These are phyloP conservation scores for Nannoperca australis DNA, from an alignment of 2,797 vertebrate species.

Conservation along the genomic window DNA sequence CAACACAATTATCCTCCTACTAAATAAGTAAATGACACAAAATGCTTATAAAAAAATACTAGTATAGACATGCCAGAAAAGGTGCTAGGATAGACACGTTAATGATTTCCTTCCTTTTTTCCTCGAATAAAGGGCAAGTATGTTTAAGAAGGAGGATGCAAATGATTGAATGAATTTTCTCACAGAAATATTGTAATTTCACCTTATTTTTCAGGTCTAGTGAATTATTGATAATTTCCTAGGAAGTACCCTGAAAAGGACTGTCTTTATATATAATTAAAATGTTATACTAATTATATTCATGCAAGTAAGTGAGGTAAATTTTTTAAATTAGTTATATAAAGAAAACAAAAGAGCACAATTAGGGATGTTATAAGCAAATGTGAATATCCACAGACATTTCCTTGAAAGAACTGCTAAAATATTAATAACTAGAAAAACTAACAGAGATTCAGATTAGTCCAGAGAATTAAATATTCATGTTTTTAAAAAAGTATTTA, in stretches of 20 bases:
- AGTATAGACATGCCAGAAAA: not conserved
- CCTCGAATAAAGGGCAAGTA: not conserved
- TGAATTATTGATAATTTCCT: not conserved
- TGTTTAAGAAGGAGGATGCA: not conserved
- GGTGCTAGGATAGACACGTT: not conserved
- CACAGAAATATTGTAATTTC: not conserved
- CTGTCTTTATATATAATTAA: not conserved
- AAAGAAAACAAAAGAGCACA: not conserved
- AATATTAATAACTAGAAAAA: not conserved
- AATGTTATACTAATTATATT: not conserved
- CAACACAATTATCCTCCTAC: not conserved
- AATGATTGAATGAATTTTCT: not conserved
- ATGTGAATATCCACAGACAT: not conserved
- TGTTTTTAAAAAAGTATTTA: not conserved
- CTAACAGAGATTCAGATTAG: not conserved
- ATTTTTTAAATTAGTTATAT: not conserved
- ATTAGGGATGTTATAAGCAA: not conserved
- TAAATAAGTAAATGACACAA: not conserved
- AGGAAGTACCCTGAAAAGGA: not conserved
- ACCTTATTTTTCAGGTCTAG: not conserved
- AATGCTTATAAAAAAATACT: not conserved
- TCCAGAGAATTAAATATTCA: not conserved
- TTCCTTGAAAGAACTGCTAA: not conserved
- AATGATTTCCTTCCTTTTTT: not conserved
- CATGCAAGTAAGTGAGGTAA: not conserved